Evolutionary conservation across 2,113 vertebrate species (phyloP), one percentile per base, ranked within the genome.

Genomic region (Pituophis catenifer): DNA sequence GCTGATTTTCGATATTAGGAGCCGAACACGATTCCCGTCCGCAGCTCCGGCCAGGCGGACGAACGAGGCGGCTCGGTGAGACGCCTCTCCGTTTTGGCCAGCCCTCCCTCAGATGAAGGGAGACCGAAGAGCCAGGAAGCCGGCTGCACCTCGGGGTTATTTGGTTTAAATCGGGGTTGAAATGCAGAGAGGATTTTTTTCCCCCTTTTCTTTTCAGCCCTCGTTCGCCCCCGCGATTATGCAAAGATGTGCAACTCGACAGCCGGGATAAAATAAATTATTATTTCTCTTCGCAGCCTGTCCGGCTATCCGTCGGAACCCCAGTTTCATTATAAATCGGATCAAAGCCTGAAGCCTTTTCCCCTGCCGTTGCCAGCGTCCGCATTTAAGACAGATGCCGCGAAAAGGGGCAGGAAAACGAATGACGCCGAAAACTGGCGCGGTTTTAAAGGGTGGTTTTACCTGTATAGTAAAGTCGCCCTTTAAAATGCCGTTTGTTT

Each of bases 21-120:
- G 94, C 95, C 96, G 96, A 97, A 98, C 97, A 98, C 97, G 97
- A 97, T 97, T 97, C 96, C n/a, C 97, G 94, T 96, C 95, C 96
- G 93, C 97, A 97, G 97, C 96, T 97, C 95, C 94, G 89, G 58
- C 50, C 95, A 93, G 52, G 53, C 95, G 93, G 70, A 95, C 95
- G 95, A 48, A 94, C 97, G 97, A 97, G 94, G 93, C 12, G 87
- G 89, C 95, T 96, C 33, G 96, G 94, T 10, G 95, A 89, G 93
- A 95, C 95, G 92, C 50, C 88, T 5, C 62, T 70, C 92, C 13
- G 58, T 52, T 89, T 59, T 21, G 24, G 94, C 95, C 95, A 95
- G 94, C 75, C 24, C 33, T 5, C 23, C 54, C 94, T 95, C 95
- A 95, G 96, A 96, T 96, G 93, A 90, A 90, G 92, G 53, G 53